phyloP scores from a whole-genome alignment of 1,140 invertebrate species.

The Gonioctena quinquepunctata region DNA sequence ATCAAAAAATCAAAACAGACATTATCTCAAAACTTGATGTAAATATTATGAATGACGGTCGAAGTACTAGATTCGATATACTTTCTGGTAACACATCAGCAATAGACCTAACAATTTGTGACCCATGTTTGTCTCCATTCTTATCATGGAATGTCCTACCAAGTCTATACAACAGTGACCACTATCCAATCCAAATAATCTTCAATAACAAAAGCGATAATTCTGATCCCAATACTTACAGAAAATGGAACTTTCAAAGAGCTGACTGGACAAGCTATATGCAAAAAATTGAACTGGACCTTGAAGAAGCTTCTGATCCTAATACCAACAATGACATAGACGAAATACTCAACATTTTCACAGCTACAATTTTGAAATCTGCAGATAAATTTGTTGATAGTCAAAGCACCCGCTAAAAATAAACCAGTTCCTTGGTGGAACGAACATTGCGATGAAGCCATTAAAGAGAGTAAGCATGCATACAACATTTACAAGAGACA shows the following conservation, averaged over 20 bases:
- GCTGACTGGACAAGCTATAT: not conserved
- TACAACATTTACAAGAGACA: not conserved
- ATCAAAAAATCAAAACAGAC: not conserved
- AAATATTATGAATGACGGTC: not conserved
- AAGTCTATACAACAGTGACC: not conserved
- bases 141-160: not conserved
- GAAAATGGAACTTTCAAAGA: not conserved
- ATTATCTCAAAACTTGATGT: not conserved
- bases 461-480: not conserved
- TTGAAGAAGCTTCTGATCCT: not conserved
- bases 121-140: not conserved
- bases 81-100: not conserved
- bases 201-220: not conserved
- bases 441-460: not conserved
- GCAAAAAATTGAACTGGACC: not conserved
- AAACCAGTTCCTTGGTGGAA: not conserved
- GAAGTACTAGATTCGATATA: not conserved
- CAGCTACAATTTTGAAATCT: not conserved
- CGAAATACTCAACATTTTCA: not conserved
- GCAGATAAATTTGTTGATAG: not conserved
- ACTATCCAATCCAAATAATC: not conserved
- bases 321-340: not conserved
- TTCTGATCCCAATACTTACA: not conserved
- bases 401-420: not conserved
- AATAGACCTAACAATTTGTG: not conserved